Percentiles rank a stretch among this genome's conserved stretches.
phyloP scores from a whole-genome alignment of 2,113 vertebrate species.

The Carassius auratus region DNA sequence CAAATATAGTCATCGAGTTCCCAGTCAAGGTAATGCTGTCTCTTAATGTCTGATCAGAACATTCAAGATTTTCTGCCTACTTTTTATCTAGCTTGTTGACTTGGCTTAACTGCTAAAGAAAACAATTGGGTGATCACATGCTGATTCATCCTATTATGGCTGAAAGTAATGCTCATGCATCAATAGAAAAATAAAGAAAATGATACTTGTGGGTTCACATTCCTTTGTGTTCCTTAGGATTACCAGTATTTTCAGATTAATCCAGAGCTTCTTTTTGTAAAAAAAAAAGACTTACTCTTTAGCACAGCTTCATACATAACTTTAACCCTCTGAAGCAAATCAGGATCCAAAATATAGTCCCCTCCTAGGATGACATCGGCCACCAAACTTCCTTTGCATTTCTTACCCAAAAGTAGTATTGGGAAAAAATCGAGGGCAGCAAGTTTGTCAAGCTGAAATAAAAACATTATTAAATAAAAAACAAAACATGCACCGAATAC shows the following conservation, averaged over 20 bases:
- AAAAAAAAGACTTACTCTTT: not conserved
- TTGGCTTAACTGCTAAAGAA: no score
- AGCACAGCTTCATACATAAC: not conserved
- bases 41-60: not conserved
- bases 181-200: constrained; percentile 5
- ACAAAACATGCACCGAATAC: no score
- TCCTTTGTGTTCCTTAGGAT: not conserved
- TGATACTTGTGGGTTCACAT: not conserved
- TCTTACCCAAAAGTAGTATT: not conserved
- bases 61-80: no score
- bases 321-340: not conserved
- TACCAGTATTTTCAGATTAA: not conserved
- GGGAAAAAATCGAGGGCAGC: not conserved
- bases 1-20: no score
- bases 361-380: no score
- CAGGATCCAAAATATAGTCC: not conserved
- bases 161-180: not conserved
- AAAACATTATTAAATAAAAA: no score
- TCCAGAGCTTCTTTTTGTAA: not conserved
- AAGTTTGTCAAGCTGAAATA: no score
- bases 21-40: not conserved
- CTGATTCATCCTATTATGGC: constrained; percentile 3
- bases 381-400: not conserved
- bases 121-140: not conserved
- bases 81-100: no score